Evolutionary conservation across 1,140 invertebrate genomes (phyloP).

Genomic region (Orchesella cincta): DNA sequence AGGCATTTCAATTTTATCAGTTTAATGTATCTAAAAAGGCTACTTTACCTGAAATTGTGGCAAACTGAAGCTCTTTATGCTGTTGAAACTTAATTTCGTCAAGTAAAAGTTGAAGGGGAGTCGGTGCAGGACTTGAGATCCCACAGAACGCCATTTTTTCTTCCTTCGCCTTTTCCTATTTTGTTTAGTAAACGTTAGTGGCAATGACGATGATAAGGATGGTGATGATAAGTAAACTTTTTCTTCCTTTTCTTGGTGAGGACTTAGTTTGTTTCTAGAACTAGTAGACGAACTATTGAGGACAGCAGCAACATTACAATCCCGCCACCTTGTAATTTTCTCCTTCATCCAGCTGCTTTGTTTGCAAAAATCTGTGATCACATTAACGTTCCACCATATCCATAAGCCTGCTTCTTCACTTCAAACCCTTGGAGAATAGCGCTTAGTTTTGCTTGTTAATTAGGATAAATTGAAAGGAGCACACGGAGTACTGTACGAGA

Average conservation of each 20-base stretch:
- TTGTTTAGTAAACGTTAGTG: neutral
- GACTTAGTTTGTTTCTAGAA: neutral
- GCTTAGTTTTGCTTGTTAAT: too few relatives aligned
- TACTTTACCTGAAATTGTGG: slow-evolving; percentile 45
- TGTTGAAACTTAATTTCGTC: slow-evolving; percentile 51
- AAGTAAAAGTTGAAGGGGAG: slow-evolving; percentile 46
- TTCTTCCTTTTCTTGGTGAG: neutral
- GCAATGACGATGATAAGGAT: neutral
- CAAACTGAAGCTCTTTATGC: slow-evolving; percentile 47
- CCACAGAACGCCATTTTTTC: slow-evolving; percentile 45
- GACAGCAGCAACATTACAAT: neutral
- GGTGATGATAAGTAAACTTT: neutral
- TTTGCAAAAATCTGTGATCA: too few relatives aligned
- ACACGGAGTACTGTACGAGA: too few relatives aligned
- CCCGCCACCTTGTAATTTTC: neutral
- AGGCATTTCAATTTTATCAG: too few relatives aligned
- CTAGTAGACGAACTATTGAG: neutral
- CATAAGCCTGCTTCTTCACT: too few relatives aligned
- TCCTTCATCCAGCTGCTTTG: neutral
- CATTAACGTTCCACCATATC: too few relatives aligned
- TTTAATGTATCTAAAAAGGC: too few relatives aligned
- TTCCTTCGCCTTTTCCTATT: slow-evolving; percentile 3
- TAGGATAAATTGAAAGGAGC: too few relatives aligned
- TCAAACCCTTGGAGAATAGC: too few relatives aligned
- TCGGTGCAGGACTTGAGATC: slow-evolving; percentile 37